These are phyloP conservation scores for Drosophila carrolli DNA, from an alignment of 1,140 invertebrate genomes.

Conservation along the genomic window DNA sequence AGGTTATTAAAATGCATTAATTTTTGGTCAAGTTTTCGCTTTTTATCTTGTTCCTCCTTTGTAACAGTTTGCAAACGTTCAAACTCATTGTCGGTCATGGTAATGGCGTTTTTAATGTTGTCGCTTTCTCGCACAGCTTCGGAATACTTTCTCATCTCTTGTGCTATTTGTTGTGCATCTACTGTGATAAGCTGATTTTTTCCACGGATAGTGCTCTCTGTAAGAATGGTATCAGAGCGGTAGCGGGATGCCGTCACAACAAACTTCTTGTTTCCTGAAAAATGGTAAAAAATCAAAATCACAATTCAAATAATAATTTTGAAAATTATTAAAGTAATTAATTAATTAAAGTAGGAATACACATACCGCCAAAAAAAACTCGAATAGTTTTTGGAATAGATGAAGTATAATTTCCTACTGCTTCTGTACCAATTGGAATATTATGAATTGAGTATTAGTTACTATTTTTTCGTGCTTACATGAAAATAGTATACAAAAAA, in stretches of 20 bases:
- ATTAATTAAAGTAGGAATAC: neutral
- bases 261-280: constrained; percentile 63
- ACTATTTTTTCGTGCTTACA: no score
- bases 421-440: constrained; percentile 91
- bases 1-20: constrained; percentile 38
- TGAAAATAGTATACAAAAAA: no score
- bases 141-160: constrained; percentile 41
- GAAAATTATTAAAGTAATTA: no score
- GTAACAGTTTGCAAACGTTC: constrained; percentile 46
- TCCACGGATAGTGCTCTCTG: constrained; percentile 52
- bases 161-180: constrained; percentile 44
- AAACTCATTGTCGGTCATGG: constrained; percentile 51
- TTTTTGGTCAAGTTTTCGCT: constrained; percentile 60
- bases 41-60: constrained; percentile 40
- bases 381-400: constrained; percentile 87
- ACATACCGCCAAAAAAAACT: constrained; percentile 87
- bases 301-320: no score
- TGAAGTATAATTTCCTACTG: constrained; percentile 87
- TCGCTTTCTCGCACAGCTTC: constrained; percentile 39
- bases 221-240: constrained; percentile 52
- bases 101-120: constrained; percentile 48
- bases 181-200: constrained; percentile 59
- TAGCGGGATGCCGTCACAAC: constrained; percentile 63
- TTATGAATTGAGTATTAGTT: constrained; percentile 91
- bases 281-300: no score